Evolutionary conservation across 2,888 invertebrate genomes (phyloP), one percentile per base, ranked within the genome.

Genomic region (Elysia crispata): DNA sequence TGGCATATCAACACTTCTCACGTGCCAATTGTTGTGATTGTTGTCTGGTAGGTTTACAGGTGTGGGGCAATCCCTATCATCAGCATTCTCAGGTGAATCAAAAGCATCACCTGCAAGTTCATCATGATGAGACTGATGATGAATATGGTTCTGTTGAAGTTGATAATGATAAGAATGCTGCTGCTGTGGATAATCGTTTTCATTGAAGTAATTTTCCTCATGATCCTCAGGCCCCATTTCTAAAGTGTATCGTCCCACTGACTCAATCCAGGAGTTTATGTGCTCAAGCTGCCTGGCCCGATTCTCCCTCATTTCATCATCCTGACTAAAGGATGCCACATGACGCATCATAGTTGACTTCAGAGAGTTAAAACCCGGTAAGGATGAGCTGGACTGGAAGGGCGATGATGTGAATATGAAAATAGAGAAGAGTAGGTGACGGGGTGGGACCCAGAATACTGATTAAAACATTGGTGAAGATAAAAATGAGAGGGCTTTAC

Each of bases 181-280:
- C 49, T 78, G 70, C 5, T 31, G 25, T 8, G 3, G 20, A 60
- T 18, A 23, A 62, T 23, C 8, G 23, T 20, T 28, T 23, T 41
- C 31, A 60, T 30, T 25, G 23, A 49, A 25, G 11, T 20, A 25
- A 25, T 62, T 54, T 5, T n/a, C 20, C 8, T 23, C 25, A 20
- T 41, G 23, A 60, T 60, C 60, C 6, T 83, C 76, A n/a, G 83
- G 70, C n/a, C 75, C 69, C 57, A 85, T 67, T 20, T 83, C 81
- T 69, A 81, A 66, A 1, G 86, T 74, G 31, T 82, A 82, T 66
- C 81, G 82, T 30, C 82, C 86, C 18, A 84, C 69, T 13, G 83
- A 83, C 70, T 86, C 85, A n/a, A 85, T 85, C 86, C 85, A 86
- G 73, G 85, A 84, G 82, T 86, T 86, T 50, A 84, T 82, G 70